These are phyloP conservation scores for Proisotoma minuta DNA, from an alignment of 2,888 invertebrate species.

Conservation along the genomic window DNA sequence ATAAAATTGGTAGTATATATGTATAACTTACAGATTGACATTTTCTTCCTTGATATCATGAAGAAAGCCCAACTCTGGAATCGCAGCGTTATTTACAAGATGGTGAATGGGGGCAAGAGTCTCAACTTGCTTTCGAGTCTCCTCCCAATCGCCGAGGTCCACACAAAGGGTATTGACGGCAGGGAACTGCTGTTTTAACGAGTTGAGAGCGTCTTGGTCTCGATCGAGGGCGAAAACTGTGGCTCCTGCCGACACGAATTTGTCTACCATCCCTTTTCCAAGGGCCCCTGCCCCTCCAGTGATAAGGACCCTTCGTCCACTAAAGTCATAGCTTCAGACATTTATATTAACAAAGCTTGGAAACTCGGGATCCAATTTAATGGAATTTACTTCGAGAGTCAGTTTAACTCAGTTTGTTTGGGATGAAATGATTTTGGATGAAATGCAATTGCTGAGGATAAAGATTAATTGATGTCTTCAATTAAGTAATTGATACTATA, in stretches of 20 bases:
- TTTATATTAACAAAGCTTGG: too few relatives aligned
- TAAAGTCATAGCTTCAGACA: slow-evolving; percentile 28
- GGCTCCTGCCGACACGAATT: slow-evolving; percentile 21
- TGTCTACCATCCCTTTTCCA: slow-evolving; percentile 16
- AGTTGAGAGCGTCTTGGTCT: slow-evolving; percentile 6
- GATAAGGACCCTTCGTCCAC: slow-evolving; percentile 19
- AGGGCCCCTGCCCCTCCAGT: slow-evolving; percentile 26
- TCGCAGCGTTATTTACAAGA: slow-evolving; percentile 27
- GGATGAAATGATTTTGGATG: too few relatives aligned
- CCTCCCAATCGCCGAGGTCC: slow-evolving; percentile 23
- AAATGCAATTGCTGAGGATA: too few relatives aligned
- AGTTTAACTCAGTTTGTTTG: too few relatives aligned
- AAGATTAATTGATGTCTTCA: too few relatives aligned
- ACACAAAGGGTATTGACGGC: slow-evolving; percentile 10
- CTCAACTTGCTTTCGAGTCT: slow-evolving; percentile 11
- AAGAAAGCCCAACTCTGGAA: slow-evolving; percentile 15
- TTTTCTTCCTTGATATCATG: slow-evolving; percentile 13
- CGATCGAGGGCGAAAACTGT: slow-evolving; percentile 21
- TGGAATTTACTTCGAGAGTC: too few relatives aligned
- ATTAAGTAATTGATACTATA: too few relatives aligned
- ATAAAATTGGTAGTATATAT: too few relatives aligned
- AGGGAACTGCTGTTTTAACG: slow-evolving; percentile 14
- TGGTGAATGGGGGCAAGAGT: slow-evolving; percentile 19
- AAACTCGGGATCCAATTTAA: too few relatives aligned
- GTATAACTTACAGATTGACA: not conserved